Evolutionary conservation across 2,113 vertebrate species (phyloP).

Genomic region (Muscicapa adusta): DNA sequence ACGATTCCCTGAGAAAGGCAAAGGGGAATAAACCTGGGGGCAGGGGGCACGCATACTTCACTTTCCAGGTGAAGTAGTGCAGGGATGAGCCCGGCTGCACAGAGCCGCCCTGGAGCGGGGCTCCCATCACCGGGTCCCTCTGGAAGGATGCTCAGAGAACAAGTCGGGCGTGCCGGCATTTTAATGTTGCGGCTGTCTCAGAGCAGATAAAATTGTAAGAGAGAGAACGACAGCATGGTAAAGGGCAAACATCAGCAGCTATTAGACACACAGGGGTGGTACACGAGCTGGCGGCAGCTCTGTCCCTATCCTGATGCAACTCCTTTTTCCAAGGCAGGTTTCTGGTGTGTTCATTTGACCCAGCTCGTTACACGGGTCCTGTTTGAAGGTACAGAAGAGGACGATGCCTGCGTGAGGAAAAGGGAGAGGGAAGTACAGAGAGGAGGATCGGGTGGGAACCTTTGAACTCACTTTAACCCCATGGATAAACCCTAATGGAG

Average conservation of each 20-base stretch:
- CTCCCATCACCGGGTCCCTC: accelerated
- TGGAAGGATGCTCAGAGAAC: not conserved
- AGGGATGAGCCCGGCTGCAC: not conserved
- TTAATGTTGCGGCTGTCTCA: not conserved
- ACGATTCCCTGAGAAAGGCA: not conserved
- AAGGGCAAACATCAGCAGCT: not conserved
- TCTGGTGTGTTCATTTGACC: not conserved
- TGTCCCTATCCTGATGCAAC: not conserved
- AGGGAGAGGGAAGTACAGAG: not conserved
- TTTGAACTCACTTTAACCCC: not conserved
- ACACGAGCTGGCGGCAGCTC: not conserved
- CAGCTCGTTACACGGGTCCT: not conserved
- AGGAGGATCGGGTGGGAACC: not conserved
- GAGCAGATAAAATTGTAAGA: not conserved
- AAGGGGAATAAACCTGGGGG: not conserved
- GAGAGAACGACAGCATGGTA: not conserved
- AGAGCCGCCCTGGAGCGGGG: not conserved
- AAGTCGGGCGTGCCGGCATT: not conserved
- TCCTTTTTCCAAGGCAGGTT: not conserved
- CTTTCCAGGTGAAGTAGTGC: not conserved
- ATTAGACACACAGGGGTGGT: accelerated
- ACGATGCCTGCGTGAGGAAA: accelerated
- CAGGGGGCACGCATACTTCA: accelerated
- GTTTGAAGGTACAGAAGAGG: not conserved
- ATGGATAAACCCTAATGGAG: not conserved